Evolutionary conservation across 2,113 vertebrate genomes (phyloP), one percentile per base, ranked within the genome.

Genomic region (Muntiacus reevesi): DNA sequence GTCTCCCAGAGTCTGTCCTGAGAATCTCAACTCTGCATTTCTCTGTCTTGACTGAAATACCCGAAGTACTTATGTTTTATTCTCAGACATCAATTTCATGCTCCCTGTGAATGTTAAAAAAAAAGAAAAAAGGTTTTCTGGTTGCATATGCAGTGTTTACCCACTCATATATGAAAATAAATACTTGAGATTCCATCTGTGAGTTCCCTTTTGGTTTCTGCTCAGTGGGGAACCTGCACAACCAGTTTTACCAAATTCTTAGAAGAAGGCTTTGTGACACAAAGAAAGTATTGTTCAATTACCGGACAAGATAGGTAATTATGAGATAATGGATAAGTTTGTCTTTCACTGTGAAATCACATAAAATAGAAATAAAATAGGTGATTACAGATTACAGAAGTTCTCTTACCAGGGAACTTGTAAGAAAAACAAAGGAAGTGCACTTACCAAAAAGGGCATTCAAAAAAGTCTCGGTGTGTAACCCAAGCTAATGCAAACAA

Each of bases 401-500:
- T 40, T 71, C 16, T 6, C 83, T 96, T 95, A 11, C 3, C 91
- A 91, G 91, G 57, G 95, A 95, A 87, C 84, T 90, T 74, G 78
- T 30, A 96, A 96, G 43, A 95, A 98, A 98, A 98, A 71, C 60
- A 97, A 95, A 98, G 67, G 79, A 97, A 97, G 96, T 96, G 97
- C 59, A 8, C 47, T 87, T 57, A 96, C 90, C 7, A 92, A 57
- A 82, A 96, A 87, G 82, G 55, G 27, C 88, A 59, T 98, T 97
- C 94, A 97, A 96, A 98, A 97, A 97, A 95, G 52, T 76, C 78
- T 96, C 96, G 25, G 57, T 10, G 92, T 98, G 98, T 97, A 98
- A 98, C 97, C 89, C 96, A 97, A 98, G 89, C 98, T 98, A 99
- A 98, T 94, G 94, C 95, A 99, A 99, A 99, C 98, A 98, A 94